Percentiles rank a stretch among this genome's conserved stretches.
These are phyloP conservation scores for Bos indicus DNA, from an alignment of 2,113 vertebrate species.

Conservation along the genomic window DNA sequence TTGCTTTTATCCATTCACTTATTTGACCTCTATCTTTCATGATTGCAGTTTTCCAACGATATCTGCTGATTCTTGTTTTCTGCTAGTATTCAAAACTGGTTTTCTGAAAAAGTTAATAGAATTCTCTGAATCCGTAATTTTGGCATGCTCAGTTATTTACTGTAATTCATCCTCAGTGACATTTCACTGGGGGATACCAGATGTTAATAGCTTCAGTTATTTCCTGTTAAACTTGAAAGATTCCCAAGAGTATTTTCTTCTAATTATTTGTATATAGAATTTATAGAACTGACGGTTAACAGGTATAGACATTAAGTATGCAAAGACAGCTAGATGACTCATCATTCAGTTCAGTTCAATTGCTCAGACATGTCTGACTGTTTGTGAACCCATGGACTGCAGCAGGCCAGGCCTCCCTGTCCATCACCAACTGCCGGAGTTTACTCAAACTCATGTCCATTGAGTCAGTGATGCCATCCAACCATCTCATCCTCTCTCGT, in stretches of 20 bases:
- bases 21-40: background rate
- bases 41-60: background rate
- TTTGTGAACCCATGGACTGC: background rate
- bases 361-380: accelerated
- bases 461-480: accelerated
- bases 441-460: background rate
- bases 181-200: background rate
- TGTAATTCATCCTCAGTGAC: background rate
- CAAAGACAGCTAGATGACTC: background rate
- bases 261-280: background rate
- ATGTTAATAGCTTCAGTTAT: background rate
- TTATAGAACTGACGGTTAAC: background rate
- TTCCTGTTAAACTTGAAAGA: background rate
- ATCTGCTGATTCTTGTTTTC: background rate
- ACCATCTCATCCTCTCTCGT: background rate
- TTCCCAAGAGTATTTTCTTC: background rate
- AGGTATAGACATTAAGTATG: background rate
- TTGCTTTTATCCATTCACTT: background rate
- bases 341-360: background rate
- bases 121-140: background rate
- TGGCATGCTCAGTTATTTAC: background rate
- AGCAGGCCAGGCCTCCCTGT: background rate
- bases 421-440: background rate
- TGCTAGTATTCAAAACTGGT: background rate
- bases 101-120: background rate